A percentile compares a stretch with the other conserved stretches of the same genome.
Conservation (phyloP, 1,140 invertebrate species). For the Drosophila eugracilis region DNA sequence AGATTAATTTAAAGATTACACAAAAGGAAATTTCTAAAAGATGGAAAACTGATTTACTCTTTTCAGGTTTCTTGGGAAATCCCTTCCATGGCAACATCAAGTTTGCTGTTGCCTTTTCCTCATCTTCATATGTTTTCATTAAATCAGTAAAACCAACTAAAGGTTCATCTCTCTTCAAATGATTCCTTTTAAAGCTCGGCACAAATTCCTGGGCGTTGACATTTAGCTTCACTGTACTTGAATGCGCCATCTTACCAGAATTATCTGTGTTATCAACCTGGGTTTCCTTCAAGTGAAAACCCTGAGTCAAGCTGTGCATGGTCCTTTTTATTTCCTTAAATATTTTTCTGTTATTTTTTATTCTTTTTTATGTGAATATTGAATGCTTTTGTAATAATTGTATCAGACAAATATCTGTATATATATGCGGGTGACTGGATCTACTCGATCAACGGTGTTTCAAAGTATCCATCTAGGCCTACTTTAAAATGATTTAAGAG, state of each 20-base stretch:
- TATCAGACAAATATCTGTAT: slow-evolving; percentile 5
- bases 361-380: slow-evolving; percentile 15
- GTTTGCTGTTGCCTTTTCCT: slow-evolving; percentile 8
- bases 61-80: slow-evolving; percentile 44
- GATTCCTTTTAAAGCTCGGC: slow-evolving; percentile 14
- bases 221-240: slow-evolving; percentile 21
- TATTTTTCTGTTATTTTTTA: not conserved
- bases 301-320: slow-evolving; percentile 45
- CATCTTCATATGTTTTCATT: slow-evolving; percentile 3
- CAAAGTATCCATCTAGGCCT: not conserved
- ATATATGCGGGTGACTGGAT: slow-evolving; percentile 2
- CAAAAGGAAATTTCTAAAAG: not conserved
- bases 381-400: slow-evolving; percentile 24
- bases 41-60: not conserved
- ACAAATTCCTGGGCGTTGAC: slow-evolving; percentile 41
- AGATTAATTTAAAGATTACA: too few species aligned
- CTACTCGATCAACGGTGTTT: not conserved
- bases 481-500: too few species aligned
- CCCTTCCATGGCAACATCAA: slow-evolving; percentile 62
- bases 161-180: not conserved
- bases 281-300: slow-evolving; percentile 10
- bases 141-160: not conserved
- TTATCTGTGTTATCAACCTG: not conserved
- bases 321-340: not conserved
- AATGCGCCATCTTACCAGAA: not conserved